Base-by-base conservation (phyloP, 1,140 invertebrate genomes). In the Propsilocerus akamusi region DNA sequence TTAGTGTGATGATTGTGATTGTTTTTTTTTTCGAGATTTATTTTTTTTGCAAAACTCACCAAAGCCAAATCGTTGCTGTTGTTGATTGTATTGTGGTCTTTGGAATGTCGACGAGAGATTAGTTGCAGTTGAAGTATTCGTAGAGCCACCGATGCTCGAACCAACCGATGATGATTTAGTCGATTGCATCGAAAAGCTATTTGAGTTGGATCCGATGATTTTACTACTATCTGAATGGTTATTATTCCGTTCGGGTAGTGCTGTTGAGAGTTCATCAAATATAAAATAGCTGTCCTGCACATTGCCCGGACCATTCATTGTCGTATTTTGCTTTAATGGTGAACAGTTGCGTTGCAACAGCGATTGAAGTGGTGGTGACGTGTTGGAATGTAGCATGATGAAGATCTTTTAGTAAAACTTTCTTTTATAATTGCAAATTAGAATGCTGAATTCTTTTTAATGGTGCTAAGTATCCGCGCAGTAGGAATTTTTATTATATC, bases 211-310 rank as follows among this genome's bases (percentile, higher is more conserved):
- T 10, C 46, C 46, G 22, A 47, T 47, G 8, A 47, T 26, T 25
- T 25, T 25, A 14, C 23, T 23, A 24, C 20, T 25, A 28, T 25
- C 28, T 23, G 48, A 49, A 41, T 49, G 20, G 10, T 26, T 28
- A 30, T 37, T 37, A 28, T 26, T 22, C 25, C 48, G 28, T n/a
- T 49, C 48, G 8, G 26, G 28, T 34, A 49, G 25, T 34, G 48
- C 28, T 7, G 48, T 34, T 26, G 48, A 28, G 7, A 49, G 22
- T 14, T 49, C 48, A 49, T 49, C 48, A 49, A 49, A 49, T 34
- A 32, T 49, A 28, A 49, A 49, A 20, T 49, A 49, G 14, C 48
- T 28, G 22, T 26, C 34, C 22, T 41, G 34, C 10, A 20, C 34
- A 41, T 17, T 41, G 11, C 34, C 22, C 4, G 34, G 4, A 41